phyloP scores from a whole-genome alignment of 1,140 invertebrate genomes.

The Calycopis cecrops region DNA sequence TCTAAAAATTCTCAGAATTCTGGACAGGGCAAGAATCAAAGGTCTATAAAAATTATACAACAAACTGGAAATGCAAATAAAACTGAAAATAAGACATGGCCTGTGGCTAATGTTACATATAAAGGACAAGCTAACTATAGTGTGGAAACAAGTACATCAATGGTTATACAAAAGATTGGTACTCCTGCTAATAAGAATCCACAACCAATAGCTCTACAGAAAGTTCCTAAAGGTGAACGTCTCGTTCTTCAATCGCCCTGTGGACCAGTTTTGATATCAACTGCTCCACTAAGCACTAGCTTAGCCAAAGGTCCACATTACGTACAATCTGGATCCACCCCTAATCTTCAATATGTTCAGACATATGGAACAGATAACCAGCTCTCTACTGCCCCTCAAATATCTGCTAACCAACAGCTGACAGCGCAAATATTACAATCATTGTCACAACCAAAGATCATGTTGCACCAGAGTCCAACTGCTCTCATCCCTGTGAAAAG shows the following conservation, averaged over 20 bases:
- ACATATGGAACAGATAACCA: conserved; percentile 61
- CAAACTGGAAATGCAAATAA: conserved; percentile 54
- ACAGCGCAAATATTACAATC: conserved; percentile 72
- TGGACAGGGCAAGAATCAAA: conserved; percentile 57
- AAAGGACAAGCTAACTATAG: conserved; percentile 50
- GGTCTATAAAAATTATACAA: conserved; percentile 67
- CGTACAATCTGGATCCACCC: conserved; percentile 60
- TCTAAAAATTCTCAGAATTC: conserved; percentile 55
- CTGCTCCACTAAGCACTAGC: conserved; percentile 52
- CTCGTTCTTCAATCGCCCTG: conserved; percentile 64
- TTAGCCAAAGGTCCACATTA: conserved; percentile 65
- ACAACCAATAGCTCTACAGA: conserved; percentile 45
- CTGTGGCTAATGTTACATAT: conserved; percentile 54
- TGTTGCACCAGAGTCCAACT: conserved; percentile 46
- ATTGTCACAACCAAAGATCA: conserved; percentile 61
- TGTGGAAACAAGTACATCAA: conserved; percentile 53
- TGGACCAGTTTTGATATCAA: conserved; percentile 61
- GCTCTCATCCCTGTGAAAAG: conserved; percentile 37
- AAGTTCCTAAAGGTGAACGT: conserved; percentile 57
- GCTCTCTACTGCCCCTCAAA: conserved; percentile 55
- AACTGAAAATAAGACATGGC: conserved; percentile 56
- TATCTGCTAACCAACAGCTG: conserved; percentile 64
- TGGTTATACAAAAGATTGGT: conserved; percentile 64
- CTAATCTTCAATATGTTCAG: conserved; percentile 66
- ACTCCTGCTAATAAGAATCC: conserved; percentile 51